Evolutionary conservation across 1,140 invertebrate genomes (phyloP), one percentile per base, ranked within the genome.

Genomic region (Papilio polyxenes): DNA sequence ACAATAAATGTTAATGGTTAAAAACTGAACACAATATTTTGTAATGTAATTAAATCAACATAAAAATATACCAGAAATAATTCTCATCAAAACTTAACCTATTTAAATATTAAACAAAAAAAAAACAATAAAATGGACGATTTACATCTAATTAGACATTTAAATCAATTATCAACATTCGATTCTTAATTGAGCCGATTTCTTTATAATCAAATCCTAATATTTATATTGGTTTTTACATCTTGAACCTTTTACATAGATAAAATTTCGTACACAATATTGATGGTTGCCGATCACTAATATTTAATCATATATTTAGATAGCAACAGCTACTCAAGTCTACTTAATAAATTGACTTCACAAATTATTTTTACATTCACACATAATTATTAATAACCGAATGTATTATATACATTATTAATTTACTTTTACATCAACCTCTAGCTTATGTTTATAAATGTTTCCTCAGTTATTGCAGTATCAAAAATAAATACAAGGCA

Each of bases 401-500:
- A 5, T 51, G 49, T 77, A 77, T 77, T 77, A 72, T 40, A 65
- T 65, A 65, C 62, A 65, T 65, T 31, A 37, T 7, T 15, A 72
- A 37, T 72, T 72, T 69, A 31, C 11, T 69, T 69, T 72, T 62
- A 20, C 23, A 20, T 62, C 65, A 15, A 37, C 31, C 13, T 69
- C 65, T 37, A 15, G 5, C 4, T 40, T 72, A 65, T 65, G 7
- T 59, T 79, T 62, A 69, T 65, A 80, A 48, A 65, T 17, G 4
- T 23, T 65, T 23, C 37, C 48, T 13, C 48, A 72, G 65, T 77
- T 56, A 23, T 69, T 80, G n/a, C 20, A 13, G 56, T 80, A 69
- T 80, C 78, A 80, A 80, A 80, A 80, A 80, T 80, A 65, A 80
- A 80, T 83, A 82, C 75, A 88, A 90, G 86, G 86, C 87, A 88